phyloP scores from a whole-genome alignment of 1,140 invertebrate species.

The Helicoverpa zea region DNA sequence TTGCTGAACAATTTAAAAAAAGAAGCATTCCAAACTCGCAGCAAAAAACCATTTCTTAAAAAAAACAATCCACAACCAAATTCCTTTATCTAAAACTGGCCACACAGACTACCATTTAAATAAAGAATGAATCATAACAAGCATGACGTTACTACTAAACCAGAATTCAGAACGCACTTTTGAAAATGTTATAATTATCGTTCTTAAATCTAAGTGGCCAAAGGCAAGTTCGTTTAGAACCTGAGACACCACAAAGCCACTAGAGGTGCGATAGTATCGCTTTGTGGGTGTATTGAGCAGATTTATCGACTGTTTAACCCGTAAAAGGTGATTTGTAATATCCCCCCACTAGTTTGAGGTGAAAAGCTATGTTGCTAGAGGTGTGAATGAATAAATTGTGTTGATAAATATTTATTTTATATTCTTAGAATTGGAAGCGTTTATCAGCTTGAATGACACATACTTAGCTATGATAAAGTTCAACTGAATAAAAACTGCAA shows the following conservation, averaged over 20 bases:
- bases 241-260: constrained; percentile 73
- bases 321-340: constrained; percentile 78
- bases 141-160: constrained; percentile 28
- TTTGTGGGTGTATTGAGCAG: constrained; percentile 71
- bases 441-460: background rate
- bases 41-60: background rate
- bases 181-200: constrained; percentile 74
- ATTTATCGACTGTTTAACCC: constrained; percentile 74
- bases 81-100: constrained; percentile 29
- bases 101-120: constrained; percentile 36
- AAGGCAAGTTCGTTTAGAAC: constrained; percentile 70
- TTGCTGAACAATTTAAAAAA: no score
- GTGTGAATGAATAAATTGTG: background rate
- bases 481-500: background rate
- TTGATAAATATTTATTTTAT: background rate
- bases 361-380: constrained; percentile 42
- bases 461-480: background rate
- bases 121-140: constrained; percentile 24
- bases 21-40: background rate
- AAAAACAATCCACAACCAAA: constrained; percentile 2
- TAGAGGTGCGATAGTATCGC: constrained; percentile 72
- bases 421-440: background rate
- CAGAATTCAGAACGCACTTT: constrained; percentile 52
- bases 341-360: constrained; percentile 38
- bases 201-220: constrained; percentile 68